Evolutionary conservation across 30 jellyfish, hydroid and myxozoan species (phyloP), one percentile per base, ranked within the genome.

Genomic region (Phacellophora camtschatica): DNA sequence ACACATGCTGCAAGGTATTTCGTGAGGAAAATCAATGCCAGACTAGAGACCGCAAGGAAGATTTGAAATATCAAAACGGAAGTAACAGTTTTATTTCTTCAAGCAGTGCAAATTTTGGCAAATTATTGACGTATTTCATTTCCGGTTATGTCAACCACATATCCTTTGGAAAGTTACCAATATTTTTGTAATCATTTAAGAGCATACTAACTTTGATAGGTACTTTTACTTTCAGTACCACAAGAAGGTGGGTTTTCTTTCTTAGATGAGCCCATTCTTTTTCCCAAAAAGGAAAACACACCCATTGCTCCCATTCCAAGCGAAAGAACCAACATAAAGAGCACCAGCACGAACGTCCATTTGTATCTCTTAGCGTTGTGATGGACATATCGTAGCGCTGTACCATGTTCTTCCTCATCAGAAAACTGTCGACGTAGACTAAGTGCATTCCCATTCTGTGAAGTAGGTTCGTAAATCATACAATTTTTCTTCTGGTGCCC

Each of bases 381-480:
- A 39, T 78, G 74, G 1, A 63, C 19, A 50, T 11, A 78, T 45
- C 73, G 82, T 8, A 78, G 31, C 28, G 31, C 82, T 11, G 69
- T 24, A 33, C 75, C 78, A 25, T 74, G 66, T 36, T 78, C 90
- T 36, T 78, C 90, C 13, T 78, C 90, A 43, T 61, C 82, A 10
- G 90, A 78, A 63, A 78, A 78, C 30, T 65, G 83, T 67, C 84
- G 31, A 5, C 23, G 42, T 0, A 65, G 13, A 8, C 59, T 66
- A 8, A 16, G 27, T 11, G 79, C 24, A 2, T 16, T 31, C 11
- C 84, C 84, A 71, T 80, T 53, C n/a, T n/a, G n/a, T n/a, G n/a
- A n/a, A 5, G 81, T 43, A 36, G 81, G 70, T 29, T 80, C 91
- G 39, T 80, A 80, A 3, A 80, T 30, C 41, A 71, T 54, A 29